Evolutionary conservation across 2,888 invertebrate species (phyloP), one percentile per base, ranked within the genome.

Genomic region (Hipparchia sbordonii): DNA sequence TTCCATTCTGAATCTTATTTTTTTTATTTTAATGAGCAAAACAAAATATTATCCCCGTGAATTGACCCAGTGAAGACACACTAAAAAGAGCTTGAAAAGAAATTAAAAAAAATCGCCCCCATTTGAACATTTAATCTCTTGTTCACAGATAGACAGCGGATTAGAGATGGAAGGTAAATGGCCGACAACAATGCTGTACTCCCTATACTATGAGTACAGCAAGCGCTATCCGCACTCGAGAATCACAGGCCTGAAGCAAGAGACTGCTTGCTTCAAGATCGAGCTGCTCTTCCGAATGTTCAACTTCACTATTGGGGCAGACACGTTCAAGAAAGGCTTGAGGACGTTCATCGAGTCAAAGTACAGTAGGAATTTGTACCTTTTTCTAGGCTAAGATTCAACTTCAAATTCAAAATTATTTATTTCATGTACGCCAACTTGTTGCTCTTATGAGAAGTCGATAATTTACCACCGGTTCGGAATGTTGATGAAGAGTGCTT

Each of bases 271-370:
- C 52, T 95, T 96, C 3, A 97, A 97, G 90, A 96, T 96, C 1
- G 97, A 97, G 83, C 87, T 97, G 54, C 93, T 98, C 9, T 97
- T 99, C 86, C 94, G 98, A 48, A 99, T 98, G 98, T 95, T 99
- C 83, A 97, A 97, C 84, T 96, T 96, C 79, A 97, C 97, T 0
- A 91, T 98, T 7, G 97, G 98, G 3, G 96, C 95, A 71, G 93
- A 95, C 0, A 95, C 96, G 0, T 98, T 99, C 85, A 95, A 95
- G 82, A 95, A 95, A 62, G 98, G 97, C 2, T 86, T 97, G 72
- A 94, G 95, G 79, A 95, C 94, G 80, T 97, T 97, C 82, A 94
- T 97, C 83, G 81, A 82, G 77, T 76, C 72, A 9, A 77, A 78
- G 80, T 77, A 61, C 13, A 23, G 13, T 56, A 56, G 23, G 13